Base-by-base conservation (phyloP, 1,140 invertebrate species). In the Drosophila grimshawi region DNA sequence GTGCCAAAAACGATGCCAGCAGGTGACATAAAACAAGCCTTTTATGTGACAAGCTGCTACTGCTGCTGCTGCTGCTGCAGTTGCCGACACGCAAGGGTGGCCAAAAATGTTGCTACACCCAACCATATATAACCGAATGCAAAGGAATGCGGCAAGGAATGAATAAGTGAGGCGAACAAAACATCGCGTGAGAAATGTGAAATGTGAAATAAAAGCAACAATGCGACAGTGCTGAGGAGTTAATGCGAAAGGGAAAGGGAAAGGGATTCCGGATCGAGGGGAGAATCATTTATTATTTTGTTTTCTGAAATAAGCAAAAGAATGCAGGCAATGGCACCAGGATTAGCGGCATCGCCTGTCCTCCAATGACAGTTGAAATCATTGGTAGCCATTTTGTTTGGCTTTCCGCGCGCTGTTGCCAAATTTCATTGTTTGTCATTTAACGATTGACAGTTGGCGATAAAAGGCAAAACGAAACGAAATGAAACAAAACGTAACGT, bases 351-450 rank as follows among this genome's bases (percentile, higher is more conserved):
- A 43, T 46, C 43, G 55, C 32, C 53, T 69, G 80, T 65, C 76
- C 57, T 63, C 66, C 43, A 76, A 67, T 83, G 78, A 76, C 82
- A 81, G 76, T 66, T 65, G 78, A 69, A 86, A 89, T 89, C 85
- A 89, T 88, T 75, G 85, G 69, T 66, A 77, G 71, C 69, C 75
- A 79, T 76, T 71, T 79, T 68, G 62, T 63, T 81, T 45, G 33
- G 51, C 63, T 60, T 65, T 49, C 60, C 53, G 51, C 43, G 66
- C 71, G 60, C 51, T 32, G 61, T 72, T 67, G 79, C 55, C 83
- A 70, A 76, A 83, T 83, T 89, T 83, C 85, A 82, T 89, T 89
- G 83, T 89, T 89, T 88, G 85, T 89, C 83, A 89, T 88, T 88
- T 89, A 89, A 76, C 85, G 85, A 88, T 88, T 88, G 85, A 88